Evolutionary conservation across 2,797 vertebrate genomes (phyloP).

Genomic region (Xenops minutus): DNA sequence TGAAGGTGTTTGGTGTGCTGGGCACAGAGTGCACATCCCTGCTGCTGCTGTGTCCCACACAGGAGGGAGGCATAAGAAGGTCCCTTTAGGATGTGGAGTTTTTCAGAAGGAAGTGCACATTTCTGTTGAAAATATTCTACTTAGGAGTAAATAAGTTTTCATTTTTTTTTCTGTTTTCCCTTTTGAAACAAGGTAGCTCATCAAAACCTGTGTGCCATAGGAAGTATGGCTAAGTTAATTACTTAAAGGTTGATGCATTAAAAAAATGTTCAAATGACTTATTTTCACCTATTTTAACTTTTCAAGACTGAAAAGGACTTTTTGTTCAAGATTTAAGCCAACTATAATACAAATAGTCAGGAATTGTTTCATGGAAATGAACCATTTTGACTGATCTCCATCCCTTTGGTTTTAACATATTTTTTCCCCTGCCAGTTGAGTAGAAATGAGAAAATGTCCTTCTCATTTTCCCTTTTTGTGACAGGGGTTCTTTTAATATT

Average conservation of each 20-base stretch:
- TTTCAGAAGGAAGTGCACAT: neutral
- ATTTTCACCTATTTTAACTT: neutral
- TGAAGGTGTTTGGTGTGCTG: neutral
- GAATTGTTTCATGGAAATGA: neutral
- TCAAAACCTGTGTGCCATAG: no score
- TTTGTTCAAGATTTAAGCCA: neutral
- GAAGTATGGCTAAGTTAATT: neutral
- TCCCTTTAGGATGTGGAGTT: neutral
- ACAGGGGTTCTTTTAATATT: neutral
- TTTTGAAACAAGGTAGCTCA: neutral
- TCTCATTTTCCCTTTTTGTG: neutral
- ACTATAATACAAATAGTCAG: neutral
- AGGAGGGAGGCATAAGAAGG: neutral
- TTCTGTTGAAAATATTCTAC: neutral
- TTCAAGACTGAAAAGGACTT: neutral
- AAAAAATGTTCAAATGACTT: neutral
- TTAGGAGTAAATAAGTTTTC: neutral
- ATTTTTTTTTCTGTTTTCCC: rapidly evolving
- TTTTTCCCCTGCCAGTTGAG: neutral
- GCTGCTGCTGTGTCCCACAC: neutral
- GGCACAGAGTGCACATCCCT: neutral
- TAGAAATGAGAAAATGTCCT: neutral
- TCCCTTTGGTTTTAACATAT: neutral
- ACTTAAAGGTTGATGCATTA: neutral
- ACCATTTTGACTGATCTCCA: neutral